These are phyloP conservation scores for Xestia xanthographa DNA, from an alignment of 2,888 invertebrate genomes.

Conservation along the genomic window DNA sequence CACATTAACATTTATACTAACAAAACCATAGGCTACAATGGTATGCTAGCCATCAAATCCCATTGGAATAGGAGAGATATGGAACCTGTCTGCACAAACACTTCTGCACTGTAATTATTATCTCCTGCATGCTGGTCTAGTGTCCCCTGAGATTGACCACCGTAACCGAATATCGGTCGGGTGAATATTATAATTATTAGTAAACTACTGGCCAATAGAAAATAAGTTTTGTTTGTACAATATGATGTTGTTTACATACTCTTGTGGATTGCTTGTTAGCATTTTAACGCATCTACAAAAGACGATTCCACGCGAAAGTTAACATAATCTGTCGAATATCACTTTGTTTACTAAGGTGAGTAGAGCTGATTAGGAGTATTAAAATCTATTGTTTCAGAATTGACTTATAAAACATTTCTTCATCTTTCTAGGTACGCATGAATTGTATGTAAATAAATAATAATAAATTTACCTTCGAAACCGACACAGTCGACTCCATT, in stretches of 20 bases:
- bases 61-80: not conserved
- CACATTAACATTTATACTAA: not conserved
- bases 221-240: not conserved
- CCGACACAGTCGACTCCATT: conserved; percentile 75
- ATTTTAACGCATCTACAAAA: not conserved
- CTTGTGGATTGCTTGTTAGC: not conserved
- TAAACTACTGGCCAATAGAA: not conserved
- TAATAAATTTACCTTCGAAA: conserved; percentile 77
- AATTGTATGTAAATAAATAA: not conserved
- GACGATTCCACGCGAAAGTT: not conserved
- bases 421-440: not conserved
- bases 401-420: not conserved
- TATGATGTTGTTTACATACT: not conserved
- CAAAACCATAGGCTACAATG: not conserved
- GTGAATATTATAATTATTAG: not conserved
- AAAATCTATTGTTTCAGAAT: not conserved
- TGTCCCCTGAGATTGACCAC: not conserved
- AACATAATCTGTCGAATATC: not conserved
- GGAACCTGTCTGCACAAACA: not conserved
- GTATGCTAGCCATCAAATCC: not conserved
- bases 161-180: not conserved
- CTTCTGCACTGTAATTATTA: not conserved
- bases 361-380: too few species aligned
- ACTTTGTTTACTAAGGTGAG: not conserved
- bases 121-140: not conserved